Conservation (phyloP, 2,888 invertebrate species). For the Laothoe populi region DNA sequence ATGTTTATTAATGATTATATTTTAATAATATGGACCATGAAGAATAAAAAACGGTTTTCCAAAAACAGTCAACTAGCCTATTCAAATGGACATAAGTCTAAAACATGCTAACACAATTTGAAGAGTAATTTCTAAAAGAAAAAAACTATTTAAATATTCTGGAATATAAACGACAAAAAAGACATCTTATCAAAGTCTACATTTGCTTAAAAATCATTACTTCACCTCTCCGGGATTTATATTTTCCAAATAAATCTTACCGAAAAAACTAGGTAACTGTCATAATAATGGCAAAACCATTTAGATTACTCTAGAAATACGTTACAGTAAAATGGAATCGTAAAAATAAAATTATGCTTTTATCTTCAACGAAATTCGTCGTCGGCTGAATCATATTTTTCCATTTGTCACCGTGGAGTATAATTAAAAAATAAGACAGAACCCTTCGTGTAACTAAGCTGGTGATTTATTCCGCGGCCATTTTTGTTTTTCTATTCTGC, state of each 20-base stretch:
- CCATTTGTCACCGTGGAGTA: constrained; percentile 3
- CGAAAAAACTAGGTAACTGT: neutral
- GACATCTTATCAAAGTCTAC: neutral
- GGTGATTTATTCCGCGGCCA: constrained; percentile 32
- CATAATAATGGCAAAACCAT: constrained; percentile 13
- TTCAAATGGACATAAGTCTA: too few species aligned
- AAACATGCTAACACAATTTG: too few species aligned
- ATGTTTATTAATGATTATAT: too few species aligned
- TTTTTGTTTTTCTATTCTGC: constrained; percentile 32
- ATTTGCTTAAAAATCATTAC: neutral
- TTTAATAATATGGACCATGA: too few species aligned
- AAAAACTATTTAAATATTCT: too few species aligned
- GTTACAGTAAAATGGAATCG: neutral
- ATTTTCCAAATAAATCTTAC: neutral
- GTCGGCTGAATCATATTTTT: constrained; percentile 5
- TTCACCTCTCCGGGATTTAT: neutral
- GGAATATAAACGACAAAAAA: too few species aligned
- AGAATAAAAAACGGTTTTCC: too few species aligned
- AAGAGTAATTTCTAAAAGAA: too few species aligned
- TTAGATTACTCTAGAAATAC: constrained; percentile 9
- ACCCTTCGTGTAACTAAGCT: constrained; percentile 27
- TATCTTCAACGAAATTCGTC: constrained; percentile 1
- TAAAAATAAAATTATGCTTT: constrained; percentile 8
- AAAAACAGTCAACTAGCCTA: too few species aligned
- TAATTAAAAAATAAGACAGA: constrained; percentile 21